Evolutionary conservation across 2,888 invertebrate genomes (phyloP).

Genomic region (Hanleya hanleyi): DNA sequence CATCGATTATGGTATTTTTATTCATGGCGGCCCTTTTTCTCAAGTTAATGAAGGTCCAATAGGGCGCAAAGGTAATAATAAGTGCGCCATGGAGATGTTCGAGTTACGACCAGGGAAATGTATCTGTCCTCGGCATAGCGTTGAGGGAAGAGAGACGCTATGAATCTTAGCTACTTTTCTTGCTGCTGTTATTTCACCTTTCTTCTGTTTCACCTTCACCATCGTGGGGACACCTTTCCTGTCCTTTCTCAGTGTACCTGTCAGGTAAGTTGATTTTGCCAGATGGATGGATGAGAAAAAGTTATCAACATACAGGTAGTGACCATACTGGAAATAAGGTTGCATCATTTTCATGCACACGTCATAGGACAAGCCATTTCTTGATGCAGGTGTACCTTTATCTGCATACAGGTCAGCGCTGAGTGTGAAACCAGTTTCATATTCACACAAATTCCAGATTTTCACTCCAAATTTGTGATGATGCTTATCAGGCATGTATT

Average conservation of each 20-base stretch:
- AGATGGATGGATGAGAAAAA: not conserved
- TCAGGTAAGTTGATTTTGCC: not conserved
- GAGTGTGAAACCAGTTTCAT: not conserved
- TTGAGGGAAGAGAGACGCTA: too few relatives aligned
- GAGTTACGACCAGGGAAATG: too few relatives aligned
- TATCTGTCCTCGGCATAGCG: too few relatives aligned
- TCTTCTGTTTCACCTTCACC: not conserved
- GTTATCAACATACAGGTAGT: not conserved
- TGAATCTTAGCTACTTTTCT: too few relatives aligned
- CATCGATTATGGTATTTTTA: too few relatives aligned
- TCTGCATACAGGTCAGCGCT: not conserved
- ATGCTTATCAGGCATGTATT: not conserved
- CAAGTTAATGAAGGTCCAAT: too few relatives aligned
- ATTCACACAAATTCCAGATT: not conserved
- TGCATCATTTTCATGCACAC: not conserved
- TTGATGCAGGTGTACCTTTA: not conserved
- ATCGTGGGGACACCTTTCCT: not conserved
- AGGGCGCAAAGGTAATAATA: too few relatives aligned
- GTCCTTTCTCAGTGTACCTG: not conserved
- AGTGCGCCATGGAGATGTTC: too few relatives aligned
- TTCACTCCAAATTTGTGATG: too few relatives aligned
- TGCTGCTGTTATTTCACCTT: not conserved
- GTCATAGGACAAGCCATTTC: not conserved
- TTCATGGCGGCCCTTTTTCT: too few relatives aligned
- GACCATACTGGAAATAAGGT: not conserved